These are phyloP conservation scores for Troglohyphantes excavatus DNA, from an alignment of 2,888 invertebrate genomes.

Conservation along the genomic window DNA sequence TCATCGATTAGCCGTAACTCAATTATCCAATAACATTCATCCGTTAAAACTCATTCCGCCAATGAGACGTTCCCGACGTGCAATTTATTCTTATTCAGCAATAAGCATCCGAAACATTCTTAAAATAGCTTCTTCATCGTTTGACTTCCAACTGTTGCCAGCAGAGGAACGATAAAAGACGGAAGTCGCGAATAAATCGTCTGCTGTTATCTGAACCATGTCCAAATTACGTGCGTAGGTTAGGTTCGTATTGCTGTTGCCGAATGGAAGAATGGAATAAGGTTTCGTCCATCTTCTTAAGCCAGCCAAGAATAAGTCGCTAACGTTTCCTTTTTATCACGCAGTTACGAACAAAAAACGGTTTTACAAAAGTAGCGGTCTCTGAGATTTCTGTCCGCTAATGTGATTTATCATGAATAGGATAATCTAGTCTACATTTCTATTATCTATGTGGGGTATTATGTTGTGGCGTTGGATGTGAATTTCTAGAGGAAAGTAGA, in stretches of 20 bases:
- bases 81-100: background rate
- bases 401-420: too few species aligned
- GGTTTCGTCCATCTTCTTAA: too few species aligned
- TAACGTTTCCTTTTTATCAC: too few species aligned
- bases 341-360: too few species aligned
- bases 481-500: too few species aligned
- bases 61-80: background rate
- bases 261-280: background rate
- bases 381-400: too few species aligned
- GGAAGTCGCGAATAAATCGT: conserved; percentile 44
- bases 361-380: too few species aligned
- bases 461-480: too few species aligned
- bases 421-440: too few species aligned
- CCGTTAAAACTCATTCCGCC: background rate
- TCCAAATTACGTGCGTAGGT: conserved; percentile 58
- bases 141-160: conserved; percentile 2
- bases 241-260: background rate
- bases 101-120: background rate
- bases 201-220: conserved; percentile 55
- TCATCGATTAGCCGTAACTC: background rate
- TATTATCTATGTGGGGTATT: too few species aligned
- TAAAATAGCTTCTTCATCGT: background rate
- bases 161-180: conserved; percentile 30
- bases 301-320: too few species aligned
- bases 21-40: conserved; percentile 30